Conservation (phyloP, 2,888 invertebrate species). For the Andrena praecox region DNA sequence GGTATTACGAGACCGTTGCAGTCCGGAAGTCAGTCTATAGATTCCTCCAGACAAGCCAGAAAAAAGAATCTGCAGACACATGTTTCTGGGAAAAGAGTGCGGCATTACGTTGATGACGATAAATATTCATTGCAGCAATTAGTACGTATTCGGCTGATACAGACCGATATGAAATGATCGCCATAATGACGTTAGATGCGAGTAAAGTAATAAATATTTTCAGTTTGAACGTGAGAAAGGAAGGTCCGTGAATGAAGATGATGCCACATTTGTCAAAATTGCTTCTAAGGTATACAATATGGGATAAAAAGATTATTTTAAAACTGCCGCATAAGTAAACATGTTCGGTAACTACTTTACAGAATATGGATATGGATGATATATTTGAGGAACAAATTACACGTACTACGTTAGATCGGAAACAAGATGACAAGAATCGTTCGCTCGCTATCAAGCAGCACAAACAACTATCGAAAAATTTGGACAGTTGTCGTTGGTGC, state of each 20-base stretch:
- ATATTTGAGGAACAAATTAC: constrained; percentile 93
- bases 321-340: background rate
- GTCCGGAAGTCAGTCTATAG: constrained; percentile 77
- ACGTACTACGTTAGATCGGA: constrained; percentile 87
- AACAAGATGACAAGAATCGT: constrained; percentile 88
- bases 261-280: constrained; percentile 92
- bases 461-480: constrained; percentile 88
- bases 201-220: constrained; percentile 64
- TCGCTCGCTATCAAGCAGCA: constrained; percentile 91
- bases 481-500: constrained; percentile 94
- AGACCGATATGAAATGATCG: background rate
- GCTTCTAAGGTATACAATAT: constrained; percentile 86
- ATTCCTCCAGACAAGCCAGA: constrained; percentile 84
- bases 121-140: constrained; percentile 94
- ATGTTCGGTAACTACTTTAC: constrained; percentile 21
- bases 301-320: background rate
- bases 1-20: constrained; percentile 89
- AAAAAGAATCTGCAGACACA: constrained; percentile 90
- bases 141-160: constrained; percentile 85
- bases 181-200: background rate
- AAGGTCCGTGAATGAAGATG: constrained; percentile 91
- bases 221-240: constrained; percentile 93
- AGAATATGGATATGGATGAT: constrained; percentile 91
- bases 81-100: constrained; percentile 88
- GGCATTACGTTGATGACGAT: constrained; percentile 96